These are phyloP conservation scores for Reticulitermes lucifugus DNA, from an alignment of 2,888 invertebrate species.

Conservation along the genomic window DNA sequence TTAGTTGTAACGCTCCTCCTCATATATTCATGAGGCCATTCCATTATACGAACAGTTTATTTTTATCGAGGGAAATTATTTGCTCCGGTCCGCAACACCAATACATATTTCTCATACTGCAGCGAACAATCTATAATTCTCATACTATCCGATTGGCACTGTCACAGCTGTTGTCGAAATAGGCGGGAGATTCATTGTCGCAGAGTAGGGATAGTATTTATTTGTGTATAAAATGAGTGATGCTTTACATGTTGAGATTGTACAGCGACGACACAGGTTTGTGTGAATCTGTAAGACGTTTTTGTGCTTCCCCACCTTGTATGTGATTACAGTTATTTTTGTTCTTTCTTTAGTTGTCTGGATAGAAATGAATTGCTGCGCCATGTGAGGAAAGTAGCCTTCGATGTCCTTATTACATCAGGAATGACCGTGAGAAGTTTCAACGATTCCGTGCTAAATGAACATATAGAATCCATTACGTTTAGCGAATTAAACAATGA, in stretches of 20 bases:
- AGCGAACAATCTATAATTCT: no score
- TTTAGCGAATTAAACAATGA: constrained; percentile 58
- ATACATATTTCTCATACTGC: no score
- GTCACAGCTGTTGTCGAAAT: background rate
- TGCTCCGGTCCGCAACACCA: no score
- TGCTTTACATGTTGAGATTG: constrained; percentile 59
- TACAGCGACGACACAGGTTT: constrained; percentile 60
- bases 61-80: no score
- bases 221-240: constrained; percentile 52
- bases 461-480: constrained; percentile 59
- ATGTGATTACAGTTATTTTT: background rate
- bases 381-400: constrained; percentile 49
- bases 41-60: no score
- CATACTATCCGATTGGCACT: no score
- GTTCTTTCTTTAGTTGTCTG: constrained; percentile 44
- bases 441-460: constrained; percentile 54
- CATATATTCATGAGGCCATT: no score
- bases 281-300: background rate
- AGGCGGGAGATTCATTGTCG: background rate
- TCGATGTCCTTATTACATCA: constrained; percentile 14
- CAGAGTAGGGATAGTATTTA: background rate
- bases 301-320: background rate
- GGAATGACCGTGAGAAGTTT: constrained; percentile 25
- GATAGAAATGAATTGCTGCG: constrained; percentile 47
- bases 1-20: no score